Conservation (phyloP, 2,797 vertebrate genomes). For the Scleropages formosus region DNA sequence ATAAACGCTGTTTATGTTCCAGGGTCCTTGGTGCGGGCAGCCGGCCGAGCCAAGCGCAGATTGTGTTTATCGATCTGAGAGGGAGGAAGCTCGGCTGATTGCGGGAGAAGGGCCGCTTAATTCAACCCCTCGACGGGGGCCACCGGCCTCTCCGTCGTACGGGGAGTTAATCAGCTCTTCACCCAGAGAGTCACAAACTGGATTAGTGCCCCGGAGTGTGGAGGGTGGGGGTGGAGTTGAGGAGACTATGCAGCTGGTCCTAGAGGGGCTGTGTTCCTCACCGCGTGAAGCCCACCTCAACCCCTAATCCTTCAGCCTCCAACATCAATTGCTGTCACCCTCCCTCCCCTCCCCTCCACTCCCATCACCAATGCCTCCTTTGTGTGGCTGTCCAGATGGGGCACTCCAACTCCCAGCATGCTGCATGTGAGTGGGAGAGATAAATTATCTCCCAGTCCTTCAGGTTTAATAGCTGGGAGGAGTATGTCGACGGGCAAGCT, state of each 20-base stretch:
- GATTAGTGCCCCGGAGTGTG: slow-evolving; percentile 22
- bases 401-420: slow-evolving; percentile 51
- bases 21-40: neutral
- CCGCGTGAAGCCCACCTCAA: slow-evolving; percentile 15
- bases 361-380: slow-evolving; percentile 10
- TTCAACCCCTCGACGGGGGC: slow-evolving; percentile 48
- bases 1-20: slow-evolving; percentile 11
- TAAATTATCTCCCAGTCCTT: slow-evolving; percentile 43
- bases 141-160: slow-evolving; percentile 50
- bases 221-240: neutral
- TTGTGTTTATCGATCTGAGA: slow-evolving; percentile 38
- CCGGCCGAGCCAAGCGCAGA: slow-evolving; percentile 16
- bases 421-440: slow-evolving; percentile 36
- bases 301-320: slow-evolving; percentile 22
- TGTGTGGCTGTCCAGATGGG: slow-evolving; percentile 35
- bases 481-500: slow-evolving; percentile 34
- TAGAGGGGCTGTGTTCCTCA: neutral
- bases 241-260: neutral
- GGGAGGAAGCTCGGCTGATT: slow-evolving; percentile 61
- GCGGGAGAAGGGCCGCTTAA: slow-evolving; percentile 54
- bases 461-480: slow-evolving; percentile 45
- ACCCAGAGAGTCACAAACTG: slow-evolving; percentile 48
- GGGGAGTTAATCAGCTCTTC: slow-evolving; percentile 66
- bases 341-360: neutral
- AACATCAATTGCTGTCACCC: slow-evolving; percentile 24